Base-by-base conservation (phyloP, 2,113 vertebrate species). In the Aldabrachelys gigantea region DNA sequence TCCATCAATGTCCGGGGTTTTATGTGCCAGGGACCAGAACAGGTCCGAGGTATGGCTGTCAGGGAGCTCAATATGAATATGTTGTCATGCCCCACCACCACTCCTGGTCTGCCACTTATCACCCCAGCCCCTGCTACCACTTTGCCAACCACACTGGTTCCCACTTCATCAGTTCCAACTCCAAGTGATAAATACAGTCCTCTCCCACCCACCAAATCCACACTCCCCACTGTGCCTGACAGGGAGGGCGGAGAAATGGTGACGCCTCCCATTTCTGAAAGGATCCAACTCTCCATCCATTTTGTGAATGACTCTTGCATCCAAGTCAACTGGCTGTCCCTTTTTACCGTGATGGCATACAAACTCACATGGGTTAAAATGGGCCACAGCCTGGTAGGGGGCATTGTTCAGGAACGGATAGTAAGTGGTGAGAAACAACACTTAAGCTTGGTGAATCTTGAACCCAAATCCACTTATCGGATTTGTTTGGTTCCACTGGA, bases 301-400 rank as follows among this genome's bases (percentile, higher is more conserved):
- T 99, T 99, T 82, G 98, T 99, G 89, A 99, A 99, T 89, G 98
- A 99, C 86, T 99, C 99, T 31, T 99, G 97, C 90, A 99, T 99
- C 22, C 98, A 99, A 89, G 99, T 99, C 91, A 99, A 98, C 97
- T 99, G 99, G 99, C 98, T 98, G 49, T 99, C 99, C 49, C 98
- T 99, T 92, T 99, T 99, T 94, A 98, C 98, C 0, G 99, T 99
- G 89, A 99, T 98, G 85, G 99, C 99, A 0, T 99, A 99, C 98
- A 99, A 99, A 97, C 98, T 99, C 92, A 99, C 99, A 0, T 99
- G 99, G 99, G 99, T 99, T 92, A 99, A 99, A 96, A 98, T 99
- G 98, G 99, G 99, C 84, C 99, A 99, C 96, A 99, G 98, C 91
- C 97, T 99, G 92, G 99, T 99, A 52, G 99, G 98, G 35, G 99